A percentile compares a stretch with the other conserved stretches of the same genome.
Conservation (phyloP, 2,797 vertebrate genomes). For the Lutjanus argentimaculatus region DNA sequence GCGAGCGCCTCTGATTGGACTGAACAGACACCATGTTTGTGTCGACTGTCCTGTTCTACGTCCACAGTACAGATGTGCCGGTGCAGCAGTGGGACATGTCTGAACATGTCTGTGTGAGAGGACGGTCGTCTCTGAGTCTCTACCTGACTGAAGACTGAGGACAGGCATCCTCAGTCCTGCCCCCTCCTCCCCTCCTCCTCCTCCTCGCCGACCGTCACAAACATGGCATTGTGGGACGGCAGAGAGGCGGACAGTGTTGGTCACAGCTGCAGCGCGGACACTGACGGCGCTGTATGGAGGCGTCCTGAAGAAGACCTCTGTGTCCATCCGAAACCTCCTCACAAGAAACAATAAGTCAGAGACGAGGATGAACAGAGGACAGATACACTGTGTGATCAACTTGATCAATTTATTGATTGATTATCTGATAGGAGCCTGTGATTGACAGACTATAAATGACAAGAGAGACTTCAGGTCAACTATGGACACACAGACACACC, state of each 20-base stretch:
- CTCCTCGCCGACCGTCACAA: background rate
- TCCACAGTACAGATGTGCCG: background rate
- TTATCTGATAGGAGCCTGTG: background rate
- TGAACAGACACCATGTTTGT: too few species aligned
- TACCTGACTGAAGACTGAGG: slow-evolving; percentile 25
- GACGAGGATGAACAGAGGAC: background rate
- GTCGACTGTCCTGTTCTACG: too few species aligned
- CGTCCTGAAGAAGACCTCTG: slow-evolving; percentile 28
- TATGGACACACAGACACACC: too few species aligned
- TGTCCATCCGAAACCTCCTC: background rate
- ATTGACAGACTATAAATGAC: too few species aligned
- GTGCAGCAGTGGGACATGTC: background rate
- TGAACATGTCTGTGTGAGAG: background rate
- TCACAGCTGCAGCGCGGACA: slow-evolving; percentile 41
- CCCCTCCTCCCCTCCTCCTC: background rate
- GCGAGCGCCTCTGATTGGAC: too few species aligned
- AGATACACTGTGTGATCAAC: background rate
- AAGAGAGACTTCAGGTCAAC: too few species aligned
- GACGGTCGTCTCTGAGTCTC: background rate
- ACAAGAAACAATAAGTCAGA: background rate
- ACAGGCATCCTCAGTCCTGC: slow-evolving; percentile 6
- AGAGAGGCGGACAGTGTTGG: slow-evolving; percentile 40
- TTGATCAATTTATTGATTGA: background rate
- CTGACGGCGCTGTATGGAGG: slow-evolving; percentile 8
- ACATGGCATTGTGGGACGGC: slow-evolving; percentile 39